phyloP scores from a whole-genome alignment of 2,888 invertebrate species.

The Drosophila diplacantha region DNA sequence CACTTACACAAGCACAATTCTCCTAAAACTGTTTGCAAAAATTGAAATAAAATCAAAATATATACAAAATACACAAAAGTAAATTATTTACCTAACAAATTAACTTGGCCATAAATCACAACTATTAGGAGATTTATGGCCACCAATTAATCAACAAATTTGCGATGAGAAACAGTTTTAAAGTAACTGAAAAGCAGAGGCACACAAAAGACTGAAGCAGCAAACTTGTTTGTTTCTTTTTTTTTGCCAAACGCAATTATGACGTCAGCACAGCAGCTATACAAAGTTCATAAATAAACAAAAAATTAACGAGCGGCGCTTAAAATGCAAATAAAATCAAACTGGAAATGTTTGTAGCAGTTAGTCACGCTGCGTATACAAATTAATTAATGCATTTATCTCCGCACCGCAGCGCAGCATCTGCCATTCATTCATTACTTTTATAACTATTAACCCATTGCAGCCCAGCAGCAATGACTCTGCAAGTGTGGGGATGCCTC shows the following conservation, averaged over 20 bases:
- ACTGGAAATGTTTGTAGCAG: constrained; percentile 30
- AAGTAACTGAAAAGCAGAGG: constrained; percentile 4
- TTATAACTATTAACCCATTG: constrained; percentile 20
- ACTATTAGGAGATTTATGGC: not conserved
- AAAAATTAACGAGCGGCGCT: constrained; percentile 44
- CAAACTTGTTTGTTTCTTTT: constrained; percentile 56
- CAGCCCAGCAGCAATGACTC: constrained; percentile 38
- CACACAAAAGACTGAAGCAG: constrained; percentile 68
- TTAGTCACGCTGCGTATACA: constrained; percentile 18
- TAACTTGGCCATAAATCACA: not conserved
- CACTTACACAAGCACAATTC: not conserved
- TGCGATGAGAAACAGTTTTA: constrained; percentile 14
- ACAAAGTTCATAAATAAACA: constrained; percentile 30
- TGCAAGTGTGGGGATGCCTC: constrained; percentile 36
- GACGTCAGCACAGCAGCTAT: constrained; percentile 45
- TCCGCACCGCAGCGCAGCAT: constrained; percentile 1
- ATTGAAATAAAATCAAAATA: too few relatives aligned
- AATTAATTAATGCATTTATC: constrained; percentile 45
- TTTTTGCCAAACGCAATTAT: constrained; percentile 10
- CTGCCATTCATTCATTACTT: constrained; percentile 40
- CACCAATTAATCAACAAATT: constrained; percentile 3
- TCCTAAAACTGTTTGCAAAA: not conserved
- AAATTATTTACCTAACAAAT: not conserved
- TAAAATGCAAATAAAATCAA: constrained; percentile 50
- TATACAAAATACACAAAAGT: not conserved